Conservation (phyloP, 1,140 invertebrate genomes). For the Diuraphis noxia region DNA sequence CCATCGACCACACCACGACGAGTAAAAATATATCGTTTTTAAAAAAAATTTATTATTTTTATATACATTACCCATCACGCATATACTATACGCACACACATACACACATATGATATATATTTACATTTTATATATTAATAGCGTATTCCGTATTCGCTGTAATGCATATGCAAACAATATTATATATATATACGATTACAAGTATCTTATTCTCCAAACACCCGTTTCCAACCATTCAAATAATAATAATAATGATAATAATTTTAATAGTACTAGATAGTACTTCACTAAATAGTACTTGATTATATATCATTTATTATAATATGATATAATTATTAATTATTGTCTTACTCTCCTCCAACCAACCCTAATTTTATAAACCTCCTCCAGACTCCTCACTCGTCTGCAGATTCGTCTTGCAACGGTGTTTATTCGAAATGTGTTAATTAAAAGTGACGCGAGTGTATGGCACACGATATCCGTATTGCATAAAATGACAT, state of each 20-base stretch:
- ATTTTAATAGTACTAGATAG: too few species aligned
- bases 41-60: background rate
- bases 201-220: background rate
- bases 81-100: too few species aligned
- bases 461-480: background rate
- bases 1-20: background rate
- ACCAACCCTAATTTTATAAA: background rate
- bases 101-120: background rate
- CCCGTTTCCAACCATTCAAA: background rate
- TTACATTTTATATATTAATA: constrained; percentile 3
- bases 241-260: too few species aligned
- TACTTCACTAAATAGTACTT: too few species aligned
- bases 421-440: background rate
- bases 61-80: background rate
- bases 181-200: background rate
- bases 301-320: too few species aligned
- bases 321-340: background rate
- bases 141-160: background rate
- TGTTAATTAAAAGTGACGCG: background rate
- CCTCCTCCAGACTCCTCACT: background rate
- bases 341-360: background rate
- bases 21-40: background rate
- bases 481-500: background rate
- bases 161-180: background rate
- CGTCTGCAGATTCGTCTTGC: background rate